Evolutionary conservation across 2,888 invertebrate species (phyloP).

Genomic region (Dryobotodes eremita): DNA sequence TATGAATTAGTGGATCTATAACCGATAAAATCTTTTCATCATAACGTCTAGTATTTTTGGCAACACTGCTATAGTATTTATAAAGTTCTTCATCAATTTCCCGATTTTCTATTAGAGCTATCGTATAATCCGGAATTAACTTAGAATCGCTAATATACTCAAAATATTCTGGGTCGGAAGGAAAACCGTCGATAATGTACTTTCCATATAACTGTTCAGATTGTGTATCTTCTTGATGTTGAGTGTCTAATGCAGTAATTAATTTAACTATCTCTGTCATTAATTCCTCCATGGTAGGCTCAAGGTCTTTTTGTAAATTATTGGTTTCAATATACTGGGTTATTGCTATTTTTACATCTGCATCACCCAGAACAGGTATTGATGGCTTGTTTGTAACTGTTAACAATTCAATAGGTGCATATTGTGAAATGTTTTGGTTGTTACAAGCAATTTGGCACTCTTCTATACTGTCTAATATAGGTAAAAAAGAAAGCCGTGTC

Average conservation of each 20-base stretch:
- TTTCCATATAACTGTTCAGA: constrained; percentile 83
- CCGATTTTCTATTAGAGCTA: constrained; percentile 89
- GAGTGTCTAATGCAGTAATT: constrained; percentile 81
- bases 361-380: constrained; percentile 85
- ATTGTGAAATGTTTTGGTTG: constrained; percentile 73
- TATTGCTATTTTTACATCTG: constrained; percentile 85
- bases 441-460: constrained; percentile 73
- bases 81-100: constrained; percentile 81
- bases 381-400: constrained; percentile 73
- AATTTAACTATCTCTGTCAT: constrained; percentile 81
- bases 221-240: constrained; percentile 73
- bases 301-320: constrained; percentile 84
- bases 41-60: constrained; percentile 75
- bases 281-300: constrained; percentile 84
- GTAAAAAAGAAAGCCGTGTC: constrained; percentile 73
- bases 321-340: constrained; percentile 79
- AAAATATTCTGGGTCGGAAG: constrained; percentile 88
- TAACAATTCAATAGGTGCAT: constrained; percentile 82
- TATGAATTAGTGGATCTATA: constrained; percentile 80
- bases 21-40: constrained; percentile 75
- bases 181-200: constrained; percentile 92
- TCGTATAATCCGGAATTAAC: constrained; percentile 89
- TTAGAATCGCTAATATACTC: constrained; percentile 82
- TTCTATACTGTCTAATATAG: constrained; percentile 78
- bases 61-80: constrained; percentile 81